Evolutionary conservation across 2,797 vertebrate species (phyloP).

Genomic region (Momotus momota): DNA sequence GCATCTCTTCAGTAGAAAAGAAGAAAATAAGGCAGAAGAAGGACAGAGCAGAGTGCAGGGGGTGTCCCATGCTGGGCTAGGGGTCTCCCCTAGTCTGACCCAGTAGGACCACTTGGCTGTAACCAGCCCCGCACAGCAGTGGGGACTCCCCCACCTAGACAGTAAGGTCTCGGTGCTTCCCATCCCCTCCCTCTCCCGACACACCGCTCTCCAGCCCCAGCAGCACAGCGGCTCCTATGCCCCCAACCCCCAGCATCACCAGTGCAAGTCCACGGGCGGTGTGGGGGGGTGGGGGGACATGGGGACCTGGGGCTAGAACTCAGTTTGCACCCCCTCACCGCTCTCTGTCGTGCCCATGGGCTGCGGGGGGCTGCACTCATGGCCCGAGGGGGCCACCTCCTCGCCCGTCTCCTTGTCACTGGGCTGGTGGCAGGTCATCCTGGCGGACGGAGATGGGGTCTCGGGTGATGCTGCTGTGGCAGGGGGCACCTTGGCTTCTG

Average conservation of each 20-base stretch:
- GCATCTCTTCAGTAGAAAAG: constrained; percentile 55
- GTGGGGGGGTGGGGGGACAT: too few species aligned
- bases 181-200: background rate
- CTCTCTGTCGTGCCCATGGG: constrained; percentile 31
- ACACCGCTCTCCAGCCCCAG: background rate
- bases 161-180: background rate
- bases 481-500: constrained; percentile 26
- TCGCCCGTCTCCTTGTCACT: constrained; percentile 68
- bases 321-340: constrained; percentile 74
- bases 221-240: background rate
- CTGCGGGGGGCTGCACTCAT: background rate
- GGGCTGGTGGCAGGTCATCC: constrained; percentile 50
- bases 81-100: background rate
- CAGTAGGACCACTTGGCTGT: background rate
- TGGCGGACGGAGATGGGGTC: constrained; percentile 34
- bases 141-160: background rate
- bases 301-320: constrained; percentile 69
- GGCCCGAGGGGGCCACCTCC: constrained; percentile 30
- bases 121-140: background rate
- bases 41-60: constrained; percentile 37
- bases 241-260: background rate
- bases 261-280: background rate
- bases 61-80: background rate
- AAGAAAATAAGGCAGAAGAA: constrained; percentile 43
- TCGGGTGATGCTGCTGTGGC: background rate